These are phyloP conservation scores for Corynorhinus townsendii DNA, from an alignment of 2,113 vertebrate genomes.

Conservation along the genomic window DNA sequence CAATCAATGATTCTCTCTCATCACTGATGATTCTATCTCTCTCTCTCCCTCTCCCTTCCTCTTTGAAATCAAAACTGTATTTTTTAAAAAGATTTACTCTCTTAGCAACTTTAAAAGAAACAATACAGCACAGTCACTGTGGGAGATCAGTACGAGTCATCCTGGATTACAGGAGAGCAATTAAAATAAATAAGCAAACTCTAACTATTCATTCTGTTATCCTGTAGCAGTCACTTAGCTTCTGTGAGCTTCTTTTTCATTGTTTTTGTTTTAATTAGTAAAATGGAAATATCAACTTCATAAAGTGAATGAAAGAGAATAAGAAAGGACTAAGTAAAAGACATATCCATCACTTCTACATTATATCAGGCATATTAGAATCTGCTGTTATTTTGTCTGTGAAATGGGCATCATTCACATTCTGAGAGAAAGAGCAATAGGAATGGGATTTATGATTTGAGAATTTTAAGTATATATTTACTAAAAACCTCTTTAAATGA, in stretches of 20 bases:
- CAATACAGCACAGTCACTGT: no score
- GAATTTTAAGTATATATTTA: not conserved
- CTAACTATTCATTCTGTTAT: not conserved
- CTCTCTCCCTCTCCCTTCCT: no score
- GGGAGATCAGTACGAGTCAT: no score
- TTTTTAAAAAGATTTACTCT: no score
- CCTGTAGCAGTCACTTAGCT: not conserved
- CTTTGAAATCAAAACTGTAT: no score
- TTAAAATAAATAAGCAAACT: not conserved
- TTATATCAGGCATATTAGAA: not conserved
- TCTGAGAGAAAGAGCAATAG: not conserved
- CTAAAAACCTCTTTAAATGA: not conserved
- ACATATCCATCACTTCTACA: not conserved
- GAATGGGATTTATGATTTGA: not conserved
- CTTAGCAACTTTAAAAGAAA: no score
- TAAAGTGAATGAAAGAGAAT: not conserved
- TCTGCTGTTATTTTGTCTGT: not conserved
- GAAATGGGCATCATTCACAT: not conserved
- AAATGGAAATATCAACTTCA: not conserved
- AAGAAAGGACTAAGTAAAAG: not conserved
- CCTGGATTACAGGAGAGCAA: not conserved
- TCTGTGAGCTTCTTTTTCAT: not conserved
- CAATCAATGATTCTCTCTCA: no score
- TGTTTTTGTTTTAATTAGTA: not conserved
- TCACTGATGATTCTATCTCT: no score